A percentile compares a stretch with the other conserved stretches of the same genome.
These are phyloP conservation scores for Artibeus lituratus DNA, from an alignment of 2,797 vertebrate genomes.

Conservation along the genomic window DNA sequence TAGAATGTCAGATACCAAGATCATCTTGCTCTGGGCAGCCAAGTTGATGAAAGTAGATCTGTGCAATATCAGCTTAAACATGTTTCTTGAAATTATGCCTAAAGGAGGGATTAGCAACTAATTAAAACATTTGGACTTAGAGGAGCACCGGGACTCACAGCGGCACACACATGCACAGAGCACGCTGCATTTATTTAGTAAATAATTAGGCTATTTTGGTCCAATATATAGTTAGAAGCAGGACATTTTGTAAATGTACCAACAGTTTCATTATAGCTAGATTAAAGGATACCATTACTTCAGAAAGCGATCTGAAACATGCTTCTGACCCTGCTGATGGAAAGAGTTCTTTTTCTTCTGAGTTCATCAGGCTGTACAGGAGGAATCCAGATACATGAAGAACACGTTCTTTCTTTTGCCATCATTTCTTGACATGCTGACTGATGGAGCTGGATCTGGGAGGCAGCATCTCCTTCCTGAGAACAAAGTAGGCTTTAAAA, in stretches of 20 bases:
- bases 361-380: neutral
- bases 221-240: neutral
- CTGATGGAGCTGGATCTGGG: conserved; percentile 26
- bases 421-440: neutral
- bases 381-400: neutral
- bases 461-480: neutral
- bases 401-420: neutral
- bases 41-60: neutral
- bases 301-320: neutral
- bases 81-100: neutral
- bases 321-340: neutral
- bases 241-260: neutral
- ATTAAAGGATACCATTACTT: neutral
- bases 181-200: neutral
- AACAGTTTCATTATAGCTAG: neutral
- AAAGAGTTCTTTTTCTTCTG: neutral
- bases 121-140: neutral
- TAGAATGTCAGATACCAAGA: neutral
- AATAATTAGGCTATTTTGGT: neutral
- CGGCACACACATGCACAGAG: neutral
- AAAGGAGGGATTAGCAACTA: neutral
- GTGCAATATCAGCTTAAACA: neutral
- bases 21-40: neutral
- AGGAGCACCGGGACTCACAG: neutral
- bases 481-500: conserved; percentile 67